Evolutionary conservation across 2,888 invertebrate species (phyloP), one percentile per base, ranked within the genome.

Genomic region (Balanococcus diminutus): DNA sequence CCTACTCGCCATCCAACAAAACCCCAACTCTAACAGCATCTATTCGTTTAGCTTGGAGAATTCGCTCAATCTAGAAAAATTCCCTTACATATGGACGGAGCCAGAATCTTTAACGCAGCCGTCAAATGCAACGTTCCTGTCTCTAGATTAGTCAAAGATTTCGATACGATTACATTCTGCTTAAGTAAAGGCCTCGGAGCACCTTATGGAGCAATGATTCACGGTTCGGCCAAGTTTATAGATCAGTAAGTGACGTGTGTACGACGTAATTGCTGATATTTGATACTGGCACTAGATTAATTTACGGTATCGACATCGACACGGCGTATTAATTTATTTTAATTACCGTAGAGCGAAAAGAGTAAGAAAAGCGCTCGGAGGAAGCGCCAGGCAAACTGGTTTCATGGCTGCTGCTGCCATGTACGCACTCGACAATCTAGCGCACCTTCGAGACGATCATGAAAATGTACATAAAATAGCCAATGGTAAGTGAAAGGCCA

Each of bases 381-480:
- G 98, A 42, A 98, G 95, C 0, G 96, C 97, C 97, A 92, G 98
- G 86, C 98, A 99, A 91, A 93, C 92, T 67, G 98, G 99, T 6
- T 92, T 98, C 81, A 89, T 99, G 83, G 98, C 98, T 0, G 98
- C 98, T 0, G 96, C 97, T 0, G 97, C 96, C 0, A 89, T 96
- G 3, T 94, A 96, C 32, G 95, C 96, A 0, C 89, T 99, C n/a
- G 94, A 96, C 86, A 93, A 95, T 87, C 92, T 94, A 6, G 94
- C 95, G 0, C 91, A 92, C 67, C 91, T 98, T 42, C 90, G 90
- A 2, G 91, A 93, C 0, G 98, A 98, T 90, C 97, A 98, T 90
- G 91, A 91, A 84, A 92, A 93, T 82, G 93, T 95, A 0, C 90
- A 90, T 81, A 89, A 91, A 85, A 92, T 98, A 84, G 96, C 94